phyloP scores from a whole-genome alignment of 1,140 invertebrate species.

The Drosophila teissieri region DNA sequence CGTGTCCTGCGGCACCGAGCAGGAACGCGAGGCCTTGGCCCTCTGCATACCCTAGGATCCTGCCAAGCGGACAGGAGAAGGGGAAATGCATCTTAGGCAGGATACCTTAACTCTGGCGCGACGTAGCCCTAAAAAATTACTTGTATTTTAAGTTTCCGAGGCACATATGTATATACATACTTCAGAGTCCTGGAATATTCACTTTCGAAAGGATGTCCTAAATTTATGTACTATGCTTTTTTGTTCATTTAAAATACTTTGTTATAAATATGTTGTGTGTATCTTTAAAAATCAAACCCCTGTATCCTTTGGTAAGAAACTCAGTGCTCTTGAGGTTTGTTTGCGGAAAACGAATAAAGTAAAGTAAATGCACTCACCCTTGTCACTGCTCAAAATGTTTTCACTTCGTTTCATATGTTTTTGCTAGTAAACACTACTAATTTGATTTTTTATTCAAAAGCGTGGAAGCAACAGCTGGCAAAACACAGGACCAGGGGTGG shows the following conservation, averaged over 20 bases:
- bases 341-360: no score
- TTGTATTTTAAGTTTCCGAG: not conserved
- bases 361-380: not conserved
- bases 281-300: not conserved
- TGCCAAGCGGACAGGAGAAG: not conserved
- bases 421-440: conserved; percentile 2
- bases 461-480: conserved; percentile 37
- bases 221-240: conserved; percentile 1
- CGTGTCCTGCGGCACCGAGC: conserved; percentile 59
- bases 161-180: not conserved
- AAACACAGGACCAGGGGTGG: not conserved
- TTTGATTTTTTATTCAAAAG: not conserved
- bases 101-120: not conserved
- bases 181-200: not conserved
- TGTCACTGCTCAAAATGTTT: no score
- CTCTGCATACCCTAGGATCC: conserved; percentile 42
- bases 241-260: not conserved
- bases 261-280: not conserved
- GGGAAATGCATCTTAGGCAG: not conserved
- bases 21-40: conserved; percentile 44
- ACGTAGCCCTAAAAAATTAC: not conserved
- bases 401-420: conserved; percentile 2
- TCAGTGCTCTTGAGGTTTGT: not conserved
- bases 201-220: not conserved
- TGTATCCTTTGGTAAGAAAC: not conserved